Base-by-base conservation (phyloP, 2,888 invertebrate genomes). In the Carabus problematicus region DNA sequence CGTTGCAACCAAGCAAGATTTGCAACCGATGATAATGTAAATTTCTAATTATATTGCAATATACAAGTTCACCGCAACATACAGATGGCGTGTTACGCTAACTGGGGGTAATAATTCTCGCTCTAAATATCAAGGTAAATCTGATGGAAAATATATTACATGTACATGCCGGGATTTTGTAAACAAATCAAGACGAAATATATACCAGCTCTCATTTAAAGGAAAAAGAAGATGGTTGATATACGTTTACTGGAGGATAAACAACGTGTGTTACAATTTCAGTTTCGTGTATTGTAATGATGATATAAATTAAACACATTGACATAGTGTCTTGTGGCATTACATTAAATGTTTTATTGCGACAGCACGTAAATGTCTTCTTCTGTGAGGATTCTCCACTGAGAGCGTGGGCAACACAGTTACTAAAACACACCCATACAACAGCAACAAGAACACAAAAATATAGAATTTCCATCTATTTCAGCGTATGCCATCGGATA, bases 271-370 rank as follows among this genome's bases (percentile, higher is more conserved):
- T 29, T 29, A 29, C 29, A 6, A 3, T 29, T 29, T 29, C 29
- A 29, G 29, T 29, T 29, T 3, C 29, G 29, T 29, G 29, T 29
- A 6, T 29, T 29, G 29, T 47, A 63, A 45, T 19, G 12, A n/a
- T n/a, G 55, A 19, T 64, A 64, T 64, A 64, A 64, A 60, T 67
- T 60, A 67, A 42, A 60, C 52, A 66, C 59, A 66, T 66, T 60
- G 67, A 52, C 60, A 40, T 60, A 67, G 59, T 67, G 67, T 16
- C 64, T 64, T 55, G 29, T 18, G 60, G 60, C 12, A 60, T 67
- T 67, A 67, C 60, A 52, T 64, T 64, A 55, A 64, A 64, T 64
- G 64, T 56, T 64, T 64, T 64, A 64, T 56, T 55, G 56, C 64
- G 52, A 29, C 63, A 12, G 41, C 6, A 29, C 54, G 63, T 54